Percentiles rank a stretch among this genome's conserved stretches.
Conservation (phyloP, 2,888 invertebrate species). For the Crossocerus cetratus region DNA sequence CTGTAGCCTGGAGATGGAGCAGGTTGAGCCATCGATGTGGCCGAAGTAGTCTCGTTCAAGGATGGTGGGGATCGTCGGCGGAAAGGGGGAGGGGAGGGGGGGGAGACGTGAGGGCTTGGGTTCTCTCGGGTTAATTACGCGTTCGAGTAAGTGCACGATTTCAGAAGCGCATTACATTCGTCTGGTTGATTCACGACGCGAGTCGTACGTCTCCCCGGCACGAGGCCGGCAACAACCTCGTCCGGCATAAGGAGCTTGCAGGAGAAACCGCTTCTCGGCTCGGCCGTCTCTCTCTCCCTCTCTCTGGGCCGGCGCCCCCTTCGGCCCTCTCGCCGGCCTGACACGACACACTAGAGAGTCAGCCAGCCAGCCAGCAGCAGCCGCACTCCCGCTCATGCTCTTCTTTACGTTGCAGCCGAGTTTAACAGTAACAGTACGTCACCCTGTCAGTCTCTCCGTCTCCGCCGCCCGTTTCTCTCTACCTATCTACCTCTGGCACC, state of each 20-base stretch:
- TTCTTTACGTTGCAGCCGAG: conserved; percentile 64
- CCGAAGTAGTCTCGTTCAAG: no score
- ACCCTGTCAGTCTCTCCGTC: conserved; percentile 64
- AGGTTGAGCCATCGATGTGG: no score
- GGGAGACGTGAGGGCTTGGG: no score
- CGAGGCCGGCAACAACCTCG: conserved; percentile 11
- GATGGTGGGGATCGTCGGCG: no score
- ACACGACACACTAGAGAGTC: conserved; percentile 45
- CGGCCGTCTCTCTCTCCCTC: conserved; percentile 7
- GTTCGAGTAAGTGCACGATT: conserved; percentile 34
- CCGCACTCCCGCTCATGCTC: conserved; percentile 56
- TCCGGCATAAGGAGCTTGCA: no score
- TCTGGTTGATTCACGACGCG: conserved; percentile 37
- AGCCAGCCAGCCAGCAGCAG: conserved; percentile 20
- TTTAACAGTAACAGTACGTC: conserved; percentile 75
- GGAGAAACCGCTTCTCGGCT: no score
- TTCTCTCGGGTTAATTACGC: conserved; percentile 35
- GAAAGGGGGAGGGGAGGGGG: no score
- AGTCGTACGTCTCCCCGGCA: conserved; percentile 36
- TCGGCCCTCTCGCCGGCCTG: conserved; percentile 6
- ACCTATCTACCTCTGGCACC: conserved; percentile 21
- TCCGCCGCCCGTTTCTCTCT: conserved; percentile 11
- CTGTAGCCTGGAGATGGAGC: no score
- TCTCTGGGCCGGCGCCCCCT: conserved; percentile 28
- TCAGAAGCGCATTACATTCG: conserved; percentile 34